phyloP scores from a whole-genome alignment of 2,888 invertebrate genomes.

The Melitaea athalia region DNA sequence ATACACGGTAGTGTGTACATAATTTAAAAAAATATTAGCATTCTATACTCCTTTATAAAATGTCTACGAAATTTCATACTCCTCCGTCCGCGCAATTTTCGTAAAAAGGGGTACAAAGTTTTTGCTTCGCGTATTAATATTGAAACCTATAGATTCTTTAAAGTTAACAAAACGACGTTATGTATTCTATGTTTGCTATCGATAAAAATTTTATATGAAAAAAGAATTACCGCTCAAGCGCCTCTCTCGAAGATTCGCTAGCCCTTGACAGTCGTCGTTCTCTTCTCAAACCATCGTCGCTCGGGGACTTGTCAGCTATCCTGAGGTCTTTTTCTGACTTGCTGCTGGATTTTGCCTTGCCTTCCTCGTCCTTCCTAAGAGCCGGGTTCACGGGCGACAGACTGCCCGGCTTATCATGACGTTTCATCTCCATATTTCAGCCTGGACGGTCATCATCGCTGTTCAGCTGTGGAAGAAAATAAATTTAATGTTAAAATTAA shows the following conservation, averaged over 20 bases:
- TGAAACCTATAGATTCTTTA: no score
- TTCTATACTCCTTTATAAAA: no score
- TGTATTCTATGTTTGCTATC: neutral
- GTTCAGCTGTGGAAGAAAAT: conserved; percentile 8
- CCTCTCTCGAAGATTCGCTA: conserved; percentile 71
- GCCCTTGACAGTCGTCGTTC: conserved; percentile 63
- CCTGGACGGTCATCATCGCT: conserved; percentile 58
- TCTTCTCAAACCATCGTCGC: conserved; percentile 54
- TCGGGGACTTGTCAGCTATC: conserved; percentile 69
- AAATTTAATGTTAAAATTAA: no score
- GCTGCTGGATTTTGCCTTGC: conserved; percentile 59
- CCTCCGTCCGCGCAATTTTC: no score
- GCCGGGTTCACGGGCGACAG: conserved; percentile 67
- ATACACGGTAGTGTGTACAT: no score
- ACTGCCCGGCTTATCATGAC: conserved; percentile 72
- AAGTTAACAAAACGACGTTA: neutral
- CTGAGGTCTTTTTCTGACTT: conserved; percentile 68
- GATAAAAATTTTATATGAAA: neutral
- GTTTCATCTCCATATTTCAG: conserved; percentile 77
- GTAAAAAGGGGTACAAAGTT: no score
- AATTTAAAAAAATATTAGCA: no score
- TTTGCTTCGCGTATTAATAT: no score
- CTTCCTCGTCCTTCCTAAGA: conserved; percentile 62
- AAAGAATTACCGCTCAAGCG: conserved; percentile 64
- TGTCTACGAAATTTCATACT: no score